Evolutionary conservation across 1,140 invertebrate species (phyloP), one percentile per base, ranked within the genome.

Genomic region (Musca vetustissima): DNA sequence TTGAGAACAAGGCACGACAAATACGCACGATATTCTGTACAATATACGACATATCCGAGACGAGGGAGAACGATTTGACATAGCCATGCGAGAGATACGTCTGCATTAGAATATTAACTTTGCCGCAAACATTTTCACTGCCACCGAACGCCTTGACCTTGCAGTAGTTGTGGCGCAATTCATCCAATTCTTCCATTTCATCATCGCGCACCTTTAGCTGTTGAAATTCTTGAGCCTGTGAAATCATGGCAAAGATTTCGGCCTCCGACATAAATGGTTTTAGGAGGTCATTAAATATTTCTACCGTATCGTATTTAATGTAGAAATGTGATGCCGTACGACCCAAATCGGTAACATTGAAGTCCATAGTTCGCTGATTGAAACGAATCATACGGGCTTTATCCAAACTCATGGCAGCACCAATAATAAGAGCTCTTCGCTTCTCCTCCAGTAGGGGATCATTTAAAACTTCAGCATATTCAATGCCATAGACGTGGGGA

Each of bases 281-380:
- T 70, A 93, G 85, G 71, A 90, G 84, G 75, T 93, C 90, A 82
- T 96, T 95, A 77, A 98, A 93, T 48, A 92, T 89, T 83, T 97
- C 93, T 73, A 99, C 91, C 0, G 97, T 99, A 75, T 97, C 94
- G 83, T 95, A 95, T 75, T 97, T 98, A 50, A 99, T 95, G 82
- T 99, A 99, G 84, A 92, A 99, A 83, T 98, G 94, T 80, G 96
- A 98, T 1, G 98, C 96, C 59, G 95, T 98, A 68, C 98, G 87
- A 1, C 98, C 98, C 52, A 98, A 84, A 85, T 99, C 97, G 69
- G 89, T 94, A 1, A 93, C 85, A 75, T 89, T 88, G 19, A 98
- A 86, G 79, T 93, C 93, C 19, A 93, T 92, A 11, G 92, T 95
- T 57, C 85, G 84, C 70, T 90, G 87, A 84, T 96, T 92, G 78